These are phyloP conservation scores for Melanaphis sacchari DNA, from an alignment of 1,140 invertebrate genomes.

Conservation along the genomic window DNA sequence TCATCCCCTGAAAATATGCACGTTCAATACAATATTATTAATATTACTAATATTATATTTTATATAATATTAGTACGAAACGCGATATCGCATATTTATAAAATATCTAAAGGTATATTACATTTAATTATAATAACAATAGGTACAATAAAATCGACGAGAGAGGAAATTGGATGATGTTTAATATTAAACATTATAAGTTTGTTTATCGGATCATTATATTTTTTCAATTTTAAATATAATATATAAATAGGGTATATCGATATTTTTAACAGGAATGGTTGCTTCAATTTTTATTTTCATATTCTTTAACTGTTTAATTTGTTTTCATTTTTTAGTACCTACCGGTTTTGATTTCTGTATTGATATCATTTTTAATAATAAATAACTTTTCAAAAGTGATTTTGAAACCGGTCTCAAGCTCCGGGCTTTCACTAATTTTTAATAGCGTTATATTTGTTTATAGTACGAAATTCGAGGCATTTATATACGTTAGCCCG, in stretches of 20 bases:
- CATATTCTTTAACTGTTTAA: neutral
- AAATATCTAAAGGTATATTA: neutral
- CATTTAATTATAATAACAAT: neutral
- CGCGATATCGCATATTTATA: neutral
- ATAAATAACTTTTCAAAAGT: neutral
- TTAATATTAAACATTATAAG: neutral
- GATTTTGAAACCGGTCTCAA: neutral
- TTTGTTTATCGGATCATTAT: neutral
- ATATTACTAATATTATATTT: neutral
- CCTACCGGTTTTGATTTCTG: neutral
- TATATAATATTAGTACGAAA: neutral
- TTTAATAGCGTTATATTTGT: neutral
- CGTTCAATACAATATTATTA: neutral
- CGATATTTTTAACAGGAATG: neutral
- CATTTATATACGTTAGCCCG: neutral
- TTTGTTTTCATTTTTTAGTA: neutral
- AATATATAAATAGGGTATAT: neutral
- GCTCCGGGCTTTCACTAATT: neutral
- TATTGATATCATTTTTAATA: neutral
- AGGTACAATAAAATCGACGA: neutral
- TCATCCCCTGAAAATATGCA: neutral
- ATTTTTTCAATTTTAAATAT: neutral
- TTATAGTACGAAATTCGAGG: neutral
- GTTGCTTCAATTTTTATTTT: neutral
- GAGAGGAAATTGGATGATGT: neutral